Evolutionary conservation across 2,797 vertebrate genomes (phyloP).

Genomic region (Pangasius sanitwongsei): DNA sequence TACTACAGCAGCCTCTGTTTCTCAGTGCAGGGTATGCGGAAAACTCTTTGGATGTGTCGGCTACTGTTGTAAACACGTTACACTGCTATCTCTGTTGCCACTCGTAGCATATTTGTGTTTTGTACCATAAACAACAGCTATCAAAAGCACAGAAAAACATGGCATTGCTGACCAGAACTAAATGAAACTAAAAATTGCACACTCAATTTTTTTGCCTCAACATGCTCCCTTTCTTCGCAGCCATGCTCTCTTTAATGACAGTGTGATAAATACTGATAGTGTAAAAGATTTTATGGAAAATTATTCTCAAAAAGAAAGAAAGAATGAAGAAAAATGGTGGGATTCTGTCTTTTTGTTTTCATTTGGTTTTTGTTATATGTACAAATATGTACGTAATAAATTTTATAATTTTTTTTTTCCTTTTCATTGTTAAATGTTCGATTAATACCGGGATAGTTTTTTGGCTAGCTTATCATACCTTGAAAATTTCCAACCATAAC

Average conservation of each 20-base stretch:
- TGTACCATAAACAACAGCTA: not conserved
- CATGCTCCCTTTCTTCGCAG: not conserved
- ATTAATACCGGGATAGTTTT: not conserved
- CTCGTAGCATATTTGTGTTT: not conserved
- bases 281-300: not conserved
- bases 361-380: not conserved
- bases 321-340: not conserved
- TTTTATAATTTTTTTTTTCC: not conserved
- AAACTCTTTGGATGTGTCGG: not conserved
- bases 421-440: not conserved
- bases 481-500: not conserved
- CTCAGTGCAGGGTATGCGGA: not conserved
- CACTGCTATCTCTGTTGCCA: not conserved
- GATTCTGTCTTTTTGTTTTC: not conserved
- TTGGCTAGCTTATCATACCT: not conserved
- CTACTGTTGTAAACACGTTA: not conserved
- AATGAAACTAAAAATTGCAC: not conserved
- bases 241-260: too few relatives aligned
- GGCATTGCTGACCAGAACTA: not conserved
- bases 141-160: not conserved
- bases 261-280: not conserved
- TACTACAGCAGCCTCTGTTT: not conserved
- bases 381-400: not conserved
- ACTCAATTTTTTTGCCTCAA: not conserved
- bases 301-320: not conserved